Conservation (phyloP, 2,113 vertebrate genomes). For the Psammodynastes pulverulentus region DNA sequence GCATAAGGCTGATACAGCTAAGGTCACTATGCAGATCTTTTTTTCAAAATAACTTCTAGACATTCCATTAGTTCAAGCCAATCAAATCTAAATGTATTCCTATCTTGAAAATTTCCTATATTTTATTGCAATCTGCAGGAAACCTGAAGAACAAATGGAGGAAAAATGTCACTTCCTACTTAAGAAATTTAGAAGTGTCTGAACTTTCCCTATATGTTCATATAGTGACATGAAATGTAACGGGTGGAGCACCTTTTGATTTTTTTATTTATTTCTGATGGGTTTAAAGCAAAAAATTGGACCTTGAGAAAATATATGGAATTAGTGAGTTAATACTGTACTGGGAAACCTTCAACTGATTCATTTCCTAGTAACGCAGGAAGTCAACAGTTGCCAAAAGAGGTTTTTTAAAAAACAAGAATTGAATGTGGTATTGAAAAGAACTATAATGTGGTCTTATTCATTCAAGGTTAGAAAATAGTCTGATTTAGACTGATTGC, state of each 20-base stretch:
- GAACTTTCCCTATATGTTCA: slow-evolving; percentile 42
- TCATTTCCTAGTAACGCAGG: slow-evolving; percentile 52
- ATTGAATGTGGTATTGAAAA: background rate
- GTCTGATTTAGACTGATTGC: no score
- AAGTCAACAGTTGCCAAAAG: slow-evolving; percentile 8
- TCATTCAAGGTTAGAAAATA: background rate
- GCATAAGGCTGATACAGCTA: background rate
- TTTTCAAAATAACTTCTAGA: slow-evolving; percentile 5
- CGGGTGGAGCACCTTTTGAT: slow-evolving; percentile 45
- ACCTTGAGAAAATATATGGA: slow-evolving; percentile 51
- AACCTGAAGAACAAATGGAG: slow-evolving; percentile 81
- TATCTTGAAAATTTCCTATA: slow-evolving; percentile 51
- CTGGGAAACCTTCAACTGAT: slow-evolving; percentile 49
- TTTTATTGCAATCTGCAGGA: slow-evolving; percentile 48
- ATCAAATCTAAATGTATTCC: slow-evolving; percentile 58
- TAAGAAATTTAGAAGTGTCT: slow-evolving; percentile 39
- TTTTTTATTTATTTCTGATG: slow-evolving; percentile 61
- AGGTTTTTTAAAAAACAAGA: background rate
- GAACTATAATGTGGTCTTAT: background rate
- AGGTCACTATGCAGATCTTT: background rate
- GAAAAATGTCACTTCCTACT: slow-evolving; percentile 86
- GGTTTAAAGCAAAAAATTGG: slow-evolving; percentile 37
- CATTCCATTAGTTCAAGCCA: slow-evolving; percentile 16
- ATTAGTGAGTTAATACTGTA: slow-evolving; percentile 24
- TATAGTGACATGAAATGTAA: slow-evolving; percentile 39